A percentile compares a stretch with the other conserved stretches of the same genome.
These are phyloP conservation scores for Laterallus jamaicensis DNA, from an alignment of 2,113 vertebrate species.

Conservation along the genomic window DNA sequence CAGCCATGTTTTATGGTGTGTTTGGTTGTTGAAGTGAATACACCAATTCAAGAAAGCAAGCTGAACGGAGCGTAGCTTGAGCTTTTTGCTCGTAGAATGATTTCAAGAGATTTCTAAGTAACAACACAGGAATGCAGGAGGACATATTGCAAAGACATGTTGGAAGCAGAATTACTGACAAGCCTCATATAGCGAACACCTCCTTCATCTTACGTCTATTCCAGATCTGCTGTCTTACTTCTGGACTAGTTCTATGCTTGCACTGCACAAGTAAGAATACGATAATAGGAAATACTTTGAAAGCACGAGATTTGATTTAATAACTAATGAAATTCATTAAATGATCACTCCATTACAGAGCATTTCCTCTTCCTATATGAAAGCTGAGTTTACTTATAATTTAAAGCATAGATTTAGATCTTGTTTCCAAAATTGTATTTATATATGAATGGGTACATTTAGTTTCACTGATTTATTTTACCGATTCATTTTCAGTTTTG, in stretches of 20 bases:
- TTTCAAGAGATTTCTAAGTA: neutral
- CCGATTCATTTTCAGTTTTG: neutral
- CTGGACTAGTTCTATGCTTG: neutral
- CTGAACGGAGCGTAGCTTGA: neutral
- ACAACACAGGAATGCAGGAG: neutral
- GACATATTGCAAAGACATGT: neutral
- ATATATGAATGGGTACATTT: neutral
- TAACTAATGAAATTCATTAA: slow-evolving; percentile 50
- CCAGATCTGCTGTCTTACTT: slow-evolving; percentile 25
- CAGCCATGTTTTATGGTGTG: neutral
- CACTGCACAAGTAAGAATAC: neutral
- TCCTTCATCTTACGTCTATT: slow-evolving; percentile 10
- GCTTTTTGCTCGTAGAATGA: neutral
- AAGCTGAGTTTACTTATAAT: slow-evolving; percentile 19
- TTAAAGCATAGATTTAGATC: slow-evolving; percentile 24
- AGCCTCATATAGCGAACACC: slow-evolving; percentile 1
- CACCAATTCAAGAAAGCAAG: neutral
- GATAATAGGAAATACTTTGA: neutral
- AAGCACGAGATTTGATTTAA: slow-evolving; percentile 37
- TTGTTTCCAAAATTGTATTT: neutral
- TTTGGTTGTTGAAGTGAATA: neutral
- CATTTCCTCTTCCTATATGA: neutral
- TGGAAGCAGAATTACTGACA: slow-evolving; percentile 45
- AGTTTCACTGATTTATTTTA: neutral
- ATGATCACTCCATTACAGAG: slow-evolving; percentile 44